A percentile compares a stretch with the other conserved stretches of the same genome.
Conservation (phyloP, 2,888 invertebrate genomes). For the Polietes domitor region DNA sequence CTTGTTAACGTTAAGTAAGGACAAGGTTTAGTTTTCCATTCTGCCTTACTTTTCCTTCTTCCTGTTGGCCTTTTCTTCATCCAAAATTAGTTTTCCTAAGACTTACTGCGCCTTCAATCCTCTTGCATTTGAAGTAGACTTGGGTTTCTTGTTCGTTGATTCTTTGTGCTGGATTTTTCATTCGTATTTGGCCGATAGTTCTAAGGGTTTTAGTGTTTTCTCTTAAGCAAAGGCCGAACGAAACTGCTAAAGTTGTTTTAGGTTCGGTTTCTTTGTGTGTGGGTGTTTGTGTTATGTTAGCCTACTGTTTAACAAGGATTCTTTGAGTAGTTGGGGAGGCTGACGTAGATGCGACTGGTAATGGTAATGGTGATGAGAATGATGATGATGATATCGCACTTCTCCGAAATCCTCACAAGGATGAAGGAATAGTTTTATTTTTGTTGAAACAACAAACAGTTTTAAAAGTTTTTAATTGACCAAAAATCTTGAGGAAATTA, state of each 20-base stretch:
- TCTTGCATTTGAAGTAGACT: not conserved
- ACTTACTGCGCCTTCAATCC: too few species aligned
- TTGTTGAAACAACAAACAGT: constrained; percentile 17
- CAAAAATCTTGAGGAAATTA: constrained; percentile 29
- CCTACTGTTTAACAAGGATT: not conserved
- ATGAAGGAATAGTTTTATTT: not conserved
- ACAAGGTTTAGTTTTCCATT: constrained; percentile 5
- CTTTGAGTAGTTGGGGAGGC: not conserved
- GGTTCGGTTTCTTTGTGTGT: constrained; percentile 2
- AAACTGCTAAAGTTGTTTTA: constrained; percentile 25
- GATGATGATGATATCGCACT: not conserved
- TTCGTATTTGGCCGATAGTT: not conserved
- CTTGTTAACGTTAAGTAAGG: not conserved
- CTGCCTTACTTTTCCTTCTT: not conserved
- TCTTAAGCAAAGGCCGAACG: not conserved
- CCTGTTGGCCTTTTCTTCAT: not conserved
- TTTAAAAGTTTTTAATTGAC: constrained; percentile 33
- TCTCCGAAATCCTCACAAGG: not conserved
- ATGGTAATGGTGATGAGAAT: not conserved
- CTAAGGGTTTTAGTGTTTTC: constrained; percentile 10
- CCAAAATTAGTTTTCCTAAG: not conserved
- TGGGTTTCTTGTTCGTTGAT: not conserved
- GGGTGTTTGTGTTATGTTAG: not conserved
- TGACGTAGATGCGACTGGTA: not conserved
- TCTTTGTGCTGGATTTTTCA: not conserved